A percentile compares a stretch with the other conserved stretches of the same genome.
Conservation (phyloP, 2,888 invertebrate species). For the Tetanocera ferruginea region DNA sequence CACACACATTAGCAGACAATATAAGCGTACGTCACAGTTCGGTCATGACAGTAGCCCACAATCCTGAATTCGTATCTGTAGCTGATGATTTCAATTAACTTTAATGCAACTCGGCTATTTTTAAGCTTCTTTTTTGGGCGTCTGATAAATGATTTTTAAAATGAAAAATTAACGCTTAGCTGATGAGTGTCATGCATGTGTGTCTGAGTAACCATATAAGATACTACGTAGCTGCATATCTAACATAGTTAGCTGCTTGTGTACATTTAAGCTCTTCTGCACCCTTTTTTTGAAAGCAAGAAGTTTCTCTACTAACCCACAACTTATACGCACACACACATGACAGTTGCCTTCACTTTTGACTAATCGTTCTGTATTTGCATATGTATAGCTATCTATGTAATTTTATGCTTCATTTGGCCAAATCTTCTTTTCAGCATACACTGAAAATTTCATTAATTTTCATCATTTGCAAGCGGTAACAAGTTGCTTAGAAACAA, state of each 20-base stretch:
- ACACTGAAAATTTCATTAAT: slow-evolving; percentile 32
- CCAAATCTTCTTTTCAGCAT: slow-evolving; percentile 1
- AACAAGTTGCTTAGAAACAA: neutral
- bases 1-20: neutral
- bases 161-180: slow-evolving; percentile 42
- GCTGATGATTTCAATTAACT: slow-evolving; percentile 36
- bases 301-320: neutral
- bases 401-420: slow-evolving; percentile 32
- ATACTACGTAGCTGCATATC: neutral
- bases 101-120: slow-evolving; percentile 15
- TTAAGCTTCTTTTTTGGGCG: neutral
- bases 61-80: neutral
- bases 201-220: neutral
- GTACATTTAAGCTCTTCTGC: slow-evolving; percentile 10
- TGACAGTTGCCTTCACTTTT: neutral
- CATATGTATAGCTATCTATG: neutral
- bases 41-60: neutral
- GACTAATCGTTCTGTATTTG: slow-evolving; percentile 24
- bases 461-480: slow-evolving; percentile 17
- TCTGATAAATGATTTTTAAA: slow-evolving; percentile 36
- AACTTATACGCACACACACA: neutral
- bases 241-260: neutral
- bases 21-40: neutral
- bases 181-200: slow-evolving; percentile 24
- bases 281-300: slow-evolving; percentile 11